Evolutionary conservation across 2,113 vertebrate genomes (phyloP).

Genomic region (Daubentonia madagascariensis): DNA sequence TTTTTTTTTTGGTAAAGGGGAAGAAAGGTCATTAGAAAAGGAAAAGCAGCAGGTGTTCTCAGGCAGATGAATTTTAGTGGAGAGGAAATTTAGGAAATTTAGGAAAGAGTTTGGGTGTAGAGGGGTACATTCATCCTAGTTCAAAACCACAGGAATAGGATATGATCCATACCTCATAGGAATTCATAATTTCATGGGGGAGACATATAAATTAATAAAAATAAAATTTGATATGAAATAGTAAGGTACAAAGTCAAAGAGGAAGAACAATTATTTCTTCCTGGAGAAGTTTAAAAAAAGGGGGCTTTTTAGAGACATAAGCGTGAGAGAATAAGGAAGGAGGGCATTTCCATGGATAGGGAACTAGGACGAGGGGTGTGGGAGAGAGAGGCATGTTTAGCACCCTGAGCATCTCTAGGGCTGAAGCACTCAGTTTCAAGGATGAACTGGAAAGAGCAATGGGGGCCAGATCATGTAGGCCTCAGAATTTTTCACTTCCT

Average conservation of each 20-base stretch:
- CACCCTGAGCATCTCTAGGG: no score
- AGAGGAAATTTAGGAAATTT: not conserved
- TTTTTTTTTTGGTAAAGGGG: not conserved
- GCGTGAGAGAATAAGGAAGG: not conserved
- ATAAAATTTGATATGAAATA: not conserved
- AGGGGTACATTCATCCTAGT: not conserved
- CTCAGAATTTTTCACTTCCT: not conserved
- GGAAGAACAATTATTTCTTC: not conserved
- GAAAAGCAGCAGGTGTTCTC: not conserved
- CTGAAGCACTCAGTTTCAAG: not conserved
- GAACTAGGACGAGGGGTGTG: rapidly evolving
- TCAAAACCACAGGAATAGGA: not conserved
- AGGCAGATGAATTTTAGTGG: not conserved
- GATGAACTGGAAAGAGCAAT: not conserved
- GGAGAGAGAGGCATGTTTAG: not conserved
- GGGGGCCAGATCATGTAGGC: not conserved
- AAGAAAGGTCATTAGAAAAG: not conserved
- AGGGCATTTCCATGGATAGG: not conserved
- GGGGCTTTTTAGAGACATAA: not conserved
- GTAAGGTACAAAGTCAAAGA: not conserved
- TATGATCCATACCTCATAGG: not conserved
- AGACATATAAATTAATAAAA: not conserved
- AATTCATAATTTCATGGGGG: not conserved
- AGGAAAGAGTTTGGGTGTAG: not conserved
- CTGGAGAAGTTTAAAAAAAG: not conserved